phyloP scores from a whole-genome alignment of 2,888 invertebrate species.

The Oscheius sp. region DNA sequence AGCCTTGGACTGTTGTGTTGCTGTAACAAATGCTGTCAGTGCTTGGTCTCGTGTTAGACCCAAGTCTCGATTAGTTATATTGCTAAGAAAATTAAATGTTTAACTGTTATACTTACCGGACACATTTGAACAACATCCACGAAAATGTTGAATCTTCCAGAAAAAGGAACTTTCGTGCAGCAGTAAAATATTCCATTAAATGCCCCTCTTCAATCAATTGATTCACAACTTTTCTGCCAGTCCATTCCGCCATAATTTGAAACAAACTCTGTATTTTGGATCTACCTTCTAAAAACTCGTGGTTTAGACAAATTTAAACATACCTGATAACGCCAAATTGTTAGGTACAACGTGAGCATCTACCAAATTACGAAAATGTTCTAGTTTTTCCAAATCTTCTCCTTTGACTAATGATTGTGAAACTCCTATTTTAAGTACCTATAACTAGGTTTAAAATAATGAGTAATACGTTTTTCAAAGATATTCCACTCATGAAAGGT shows the following conservation, averaged over 20 bases:
- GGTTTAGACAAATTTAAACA: not conserved
- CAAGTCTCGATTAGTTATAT: not conserved
- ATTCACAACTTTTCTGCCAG: conserved; percentile 8
- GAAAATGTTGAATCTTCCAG: conserved; percentile 21
- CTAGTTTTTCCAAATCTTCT: conserved; percentile 11
- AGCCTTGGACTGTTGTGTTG: conserved; percentile 7
- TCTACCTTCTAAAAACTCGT: not conserved
- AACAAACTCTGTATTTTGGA: conserved; percentile 2
- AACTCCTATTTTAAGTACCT: conserved; percentile 22
- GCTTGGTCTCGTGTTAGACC: conserved; percentile 11
- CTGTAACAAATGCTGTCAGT: conserved; percentile 23
- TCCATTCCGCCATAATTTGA: conserved; percentile 3
- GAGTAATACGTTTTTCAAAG: not conserved
- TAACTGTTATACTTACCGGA: conserved; percentile 15
- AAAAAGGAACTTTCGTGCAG: conserved; percentile 21
- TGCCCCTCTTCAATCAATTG: conserved; percentile 14
- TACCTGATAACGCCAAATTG: not conserved
- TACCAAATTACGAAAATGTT: not conserved
- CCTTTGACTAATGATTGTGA: conserved; percentile 3
- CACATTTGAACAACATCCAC: conserved; percentile 15
- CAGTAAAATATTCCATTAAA: conserved; percentile 12
- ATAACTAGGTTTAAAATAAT: not conserved
- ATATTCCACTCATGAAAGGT: not conserved
- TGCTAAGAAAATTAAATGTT: not conserved
- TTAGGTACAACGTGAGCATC: not conserved